A percentile compares a stretch with the other conserved stretches of the same genome.
These are phyloP conservation scores for Lasioglossum villosulum DNA, from an alignment of 2,888 invertebrate genomes.

Conservation along the genomic window DNA sequence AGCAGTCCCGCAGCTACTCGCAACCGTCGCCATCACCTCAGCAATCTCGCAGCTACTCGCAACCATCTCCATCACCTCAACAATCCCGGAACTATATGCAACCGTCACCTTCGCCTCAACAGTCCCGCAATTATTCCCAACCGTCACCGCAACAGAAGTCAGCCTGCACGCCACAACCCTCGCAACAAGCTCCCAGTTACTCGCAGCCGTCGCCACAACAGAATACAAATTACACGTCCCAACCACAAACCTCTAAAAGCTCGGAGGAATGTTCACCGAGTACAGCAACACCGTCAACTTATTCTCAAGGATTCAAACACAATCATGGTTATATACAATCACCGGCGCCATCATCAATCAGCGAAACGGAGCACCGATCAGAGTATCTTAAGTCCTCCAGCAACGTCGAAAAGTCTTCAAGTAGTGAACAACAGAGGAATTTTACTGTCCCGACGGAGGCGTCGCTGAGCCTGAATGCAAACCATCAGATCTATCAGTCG, in stretches of 20 bases:
- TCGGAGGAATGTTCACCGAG: constrained; percentile 67
- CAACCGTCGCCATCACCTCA: constrained; percentile 73
- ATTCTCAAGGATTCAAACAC: constrained; percentile 75
- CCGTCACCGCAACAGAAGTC: constrained; percentile 82
- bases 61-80: constrained; percentile 76
- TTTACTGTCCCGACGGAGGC: constrained; percentile 68
- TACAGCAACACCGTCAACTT: constrained; percentile 63
- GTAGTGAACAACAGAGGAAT: constrained; percentile 71
- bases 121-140: constrained; percentile 68
- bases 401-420: constrained; percentile 67
- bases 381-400: constrained; percentile 72
- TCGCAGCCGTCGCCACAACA: constrained; percentile 80
- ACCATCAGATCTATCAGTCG: constrained; percentile 78
- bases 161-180: constrained; percentile 72
- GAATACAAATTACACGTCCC: constrained; percentile 80
- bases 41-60: constrained; percentile 82
- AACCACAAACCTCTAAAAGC: constrained; percentile 61
- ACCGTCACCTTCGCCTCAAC: constrained; percentile 77
- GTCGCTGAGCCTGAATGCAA: constrained; percentile 71
- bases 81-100: constrained; percentile 80
- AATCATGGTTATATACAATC: constrained; percentile 71
- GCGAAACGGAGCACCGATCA: constrained; percentile 73
- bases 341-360: constrained; percentile 60
- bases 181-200: constrained; percentile 62
- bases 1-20: constrained; percentile 78